Conservation (phyloP, 2,888 invertebrate species). For the Cheilosia vulpina region DNA sequence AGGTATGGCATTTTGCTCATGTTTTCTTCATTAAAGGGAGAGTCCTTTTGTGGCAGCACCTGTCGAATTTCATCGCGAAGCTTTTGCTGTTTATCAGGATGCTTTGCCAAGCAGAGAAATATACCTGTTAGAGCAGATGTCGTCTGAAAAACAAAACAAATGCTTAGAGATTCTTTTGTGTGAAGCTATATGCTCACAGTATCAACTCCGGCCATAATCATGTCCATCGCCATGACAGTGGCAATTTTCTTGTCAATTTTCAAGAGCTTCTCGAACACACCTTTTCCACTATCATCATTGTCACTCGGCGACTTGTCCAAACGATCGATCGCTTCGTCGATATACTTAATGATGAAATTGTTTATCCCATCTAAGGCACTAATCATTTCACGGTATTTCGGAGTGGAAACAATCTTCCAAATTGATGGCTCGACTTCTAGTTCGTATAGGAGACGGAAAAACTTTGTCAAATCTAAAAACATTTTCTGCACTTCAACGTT, state of each 20-base stretch:
- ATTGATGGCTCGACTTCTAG: constrained; percentile 78
- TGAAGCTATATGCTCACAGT: constrained; percentile 85
- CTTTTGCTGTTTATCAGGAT: constrained; percentile 87
- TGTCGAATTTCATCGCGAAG: constrained; percentile 86
- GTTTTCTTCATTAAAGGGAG: constrained; percentile 83
- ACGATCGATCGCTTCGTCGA: constrained; percentile 80
- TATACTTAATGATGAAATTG: constrained; percentile 78
- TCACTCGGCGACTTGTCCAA: constrained; percentile 73
- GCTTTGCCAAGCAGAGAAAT: constrained; percentile 84
- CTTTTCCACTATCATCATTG: constrained; percentile 81
- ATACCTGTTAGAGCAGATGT: constrained; percentile 77
- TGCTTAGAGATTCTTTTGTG: background rate
- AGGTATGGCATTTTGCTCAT: constrained; percentile 86
- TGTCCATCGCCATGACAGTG: constrained; percentile 88
- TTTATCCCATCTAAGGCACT: constrained; percentile 78
- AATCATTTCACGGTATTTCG: constrained; percentile 77
- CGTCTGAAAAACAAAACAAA: constrained; percentile 79
- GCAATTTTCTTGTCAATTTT: constrained; percentile 87
- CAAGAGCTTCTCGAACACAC: constrained; percentile 87
- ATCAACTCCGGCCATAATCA: constrained; percentile 89
- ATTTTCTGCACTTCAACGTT: constrained; percentile 76
- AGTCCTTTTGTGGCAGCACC: constrained; percentile 82
- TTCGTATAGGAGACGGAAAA: constrained; percentile 71
- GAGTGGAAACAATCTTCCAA: constrained; percentile 77
- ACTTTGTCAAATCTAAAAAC: constrained; percentile 64